Evolutionary conservation across 2,888 invertebrate genomes (phyloP), one percentile per base, ranked within the genome.

Genomic region (Allygus modestus): DNA sequence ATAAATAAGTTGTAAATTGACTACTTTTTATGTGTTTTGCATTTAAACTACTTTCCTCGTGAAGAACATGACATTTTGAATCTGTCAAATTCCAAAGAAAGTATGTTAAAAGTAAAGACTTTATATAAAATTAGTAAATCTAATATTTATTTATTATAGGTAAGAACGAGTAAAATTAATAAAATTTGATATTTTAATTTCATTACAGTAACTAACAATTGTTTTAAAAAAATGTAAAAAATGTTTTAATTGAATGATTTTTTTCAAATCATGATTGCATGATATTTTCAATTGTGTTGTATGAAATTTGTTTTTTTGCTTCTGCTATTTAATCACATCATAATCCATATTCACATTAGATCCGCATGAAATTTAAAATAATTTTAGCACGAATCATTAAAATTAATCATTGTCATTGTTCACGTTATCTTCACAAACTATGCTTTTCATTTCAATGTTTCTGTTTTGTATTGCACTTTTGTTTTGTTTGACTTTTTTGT

Each of bases 401-500:
- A 20, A 23, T 46, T 17, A 12, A 12, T 65, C 31, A 65, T 11
- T 31, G 65, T 65, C 65, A 65, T 31, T 28, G 26, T 65, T 58
- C 65, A 65, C 9, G 9, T 26, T 65, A 20, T 23, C 20, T 58
- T 58, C 11, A 15, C 4, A 15, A 15, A 46, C 17, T 37, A 37
- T 46, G 46, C 46, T 54, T 54, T 23, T 54, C 54, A 54, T 54
- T n/a, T 23, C 23, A 11, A 46, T 54, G 54, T 54, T 54, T 54
- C 4, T 54, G 54, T 54, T 54, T 54, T 20, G 20, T n/a, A 20
- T 71, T 71, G 37, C 71, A 71, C 41, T 41, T 71, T n/a, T 23
- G 31, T 71, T 9, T 37, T 71, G 37, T 37, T 71, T 71, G 71
- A 71, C 71, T 71, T 37, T 71, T 71, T 71, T 71, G 41, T 71